These are phyloP conservation scores for Hippocampus comes DNA, from an alignment of 2,113 vertebrate genomes.

Conservation along the genomic window DNA sequence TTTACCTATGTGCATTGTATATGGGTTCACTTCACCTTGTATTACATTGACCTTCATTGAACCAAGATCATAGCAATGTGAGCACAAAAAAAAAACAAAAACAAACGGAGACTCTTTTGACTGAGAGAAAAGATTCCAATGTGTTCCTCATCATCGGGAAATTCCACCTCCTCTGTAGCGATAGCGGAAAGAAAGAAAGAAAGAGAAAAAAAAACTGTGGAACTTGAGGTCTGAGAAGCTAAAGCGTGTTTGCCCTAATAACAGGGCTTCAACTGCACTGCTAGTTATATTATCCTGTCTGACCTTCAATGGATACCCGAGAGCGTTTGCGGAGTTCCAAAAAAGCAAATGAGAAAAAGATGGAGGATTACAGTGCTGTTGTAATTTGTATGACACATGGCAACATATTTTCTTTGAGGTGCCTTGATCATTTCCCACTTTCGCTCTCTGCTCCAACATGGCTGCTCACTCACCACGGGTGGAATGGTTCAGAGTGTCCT, in stretches of 20 bases:
- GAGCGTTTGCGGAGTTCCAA: background rate
- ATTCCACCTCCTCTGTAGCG: slow-evolving; percentile 11
- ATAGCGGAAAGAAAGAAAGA: background rate
- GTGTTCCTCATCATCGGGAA: slow-evolving; percentile 9
- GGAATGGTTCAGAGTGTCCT: background rate
- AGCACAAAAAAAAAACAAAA: background rate
- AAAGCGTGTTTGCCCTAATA: slow-evolving; percentile 13
- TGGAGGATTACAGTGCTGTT: slow-evolving; percentile 15
- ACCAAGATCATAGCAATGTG: background rate
- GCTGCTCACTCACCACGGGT: slow-evolving; percentile 12
- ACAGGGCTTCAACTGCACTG: slow-evolving; percentile 13
- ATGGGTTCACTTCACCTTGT: too few species aligned
- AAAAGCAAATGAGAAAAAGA: slow-evolving; percentile 23
- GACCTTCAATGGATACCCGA: slow-evolving; percentile 15
- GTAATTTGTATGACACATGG: slow-evolving; percentile 35
- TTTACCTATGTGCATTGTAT: too few species aligned
- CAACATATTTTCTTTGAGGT: slow-evolving; percentile 1
- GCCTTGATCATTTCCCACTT: slow-evolving; percentile 48
- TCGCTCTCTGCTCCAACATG: slow-evolving; percentile 28
- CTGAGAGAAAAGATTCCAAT: background rate
- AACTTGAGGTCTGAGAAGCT: slow-evolving; percentile 7
- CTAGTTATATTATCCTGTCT: slow-evolving; percentile 17
- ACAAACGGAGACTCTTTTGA: background rate
- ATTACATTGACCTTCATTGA: background rate
- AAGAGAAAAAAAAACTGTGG: background rate